Evolutionary conservation across 2,113 vertebrate species (phyloP).

Genomic region (Oreotrochilus melanogaster): DNA sequence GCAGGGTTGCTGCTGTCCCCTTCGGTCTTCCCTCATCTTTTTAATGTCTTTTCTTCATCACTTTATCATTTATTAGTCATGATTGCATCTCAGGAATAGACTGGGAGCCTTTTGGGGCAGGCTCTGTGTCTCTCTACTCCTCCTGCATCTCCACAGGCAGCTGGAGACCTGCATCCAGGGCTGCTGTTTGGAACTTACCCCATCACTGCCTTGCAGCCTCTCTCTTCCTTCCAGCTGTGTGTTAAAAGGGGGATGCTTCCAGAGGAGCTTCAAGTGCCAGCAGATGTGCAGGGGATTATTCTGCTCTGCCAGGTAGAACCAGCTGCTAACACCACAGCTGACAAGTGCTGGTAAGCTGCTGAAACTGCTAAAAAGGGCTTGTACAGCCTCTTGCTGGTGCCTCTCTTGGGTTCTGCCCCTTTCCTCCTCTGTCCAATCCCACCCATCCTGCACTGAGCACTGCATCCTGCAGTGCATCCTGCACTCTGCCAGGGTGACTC

Average conservation of each 20-base stretch:
- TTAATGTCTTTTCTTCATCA: background rate
- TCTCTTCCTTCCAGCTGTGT: background rate
- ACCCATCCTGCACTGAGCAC: background rate
- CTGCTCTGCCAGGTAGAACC: background rate
- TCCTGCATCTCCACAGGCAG: background rate
- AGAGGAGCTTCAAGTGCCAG: background rate
- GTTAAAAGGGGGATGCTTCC: background rate
- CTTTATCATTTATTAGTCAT: background rate
- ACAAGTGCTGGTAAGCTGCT: background rate
- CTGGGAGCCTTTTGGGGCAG: background rate
- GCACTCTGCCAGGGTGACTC: background rate
- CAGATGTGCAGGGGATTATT: background rate
- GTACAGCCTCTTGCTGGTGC: background rate
- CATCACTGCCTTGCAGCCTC: background rate
- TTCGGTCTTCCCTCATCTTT: background rate
- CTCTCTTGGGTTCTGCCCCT: background rate
- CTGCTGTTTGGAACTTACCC: background rate
- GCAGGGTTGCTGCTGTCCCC: background rate
- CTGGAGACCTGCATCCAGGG: background rate
- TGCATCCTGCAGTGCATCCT: too few relatives aligned
- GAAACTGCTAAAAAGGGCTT: background rate
- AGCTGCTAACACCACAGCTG: background rate
- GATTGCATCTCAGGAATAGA: background rate
- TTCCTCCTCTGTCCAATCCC: background rate
- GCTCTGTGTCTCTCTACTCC: background rate